These are phyloP conservation scores for Lytechinus variegatus DNA, from an alignment of 35 echinoderm and acorn worm species.

Conservation along the genomic window DNA sequence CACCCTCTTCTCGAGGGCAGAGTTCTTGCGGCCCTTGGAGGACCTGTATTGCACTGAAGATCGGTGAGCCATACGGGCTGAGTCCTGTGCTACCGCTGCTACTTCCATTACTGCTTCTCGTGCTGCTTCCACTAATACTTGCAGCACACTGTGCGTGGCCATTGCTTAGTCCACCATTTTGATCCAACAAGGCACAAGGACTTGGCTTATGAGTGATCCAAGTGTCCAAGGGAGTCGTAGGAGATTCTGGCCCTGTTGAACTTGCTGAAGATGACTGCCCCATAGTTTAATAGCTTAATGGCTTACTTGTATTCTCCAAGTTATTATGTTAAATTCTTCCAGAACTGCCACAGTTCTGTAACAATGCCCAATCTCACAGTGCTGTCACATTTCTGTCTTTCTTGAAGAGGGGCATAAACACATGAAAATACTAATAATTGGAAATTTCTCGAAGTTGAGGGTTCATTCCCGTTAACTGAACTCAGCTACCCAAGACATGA, in stretches of 20 bases:
- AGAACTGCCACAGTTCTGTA: neutral
- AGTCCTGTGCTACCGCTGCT: neutral
- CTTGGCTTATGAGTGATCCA: conserved; percentile 35
- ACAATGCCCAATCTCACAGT: neutral
- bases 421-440: neutral
- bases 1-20: conserved; percentile 65
- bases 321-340: neutral
- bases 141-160: neutral
- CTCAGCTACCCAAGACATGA: neutral
- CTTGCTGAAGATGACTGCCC: conserved; percentile 32
- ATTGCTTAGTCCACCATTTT: conserved; percentile 23
- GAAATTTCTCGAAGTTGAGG: neutral
- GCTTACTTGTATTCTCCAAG: neutral
- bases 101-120: neutral
- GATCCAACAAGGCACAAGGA: neutral
- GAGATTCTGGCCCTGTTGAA: conserved; percentile 15
- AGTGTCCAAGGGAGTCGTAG: neutral
- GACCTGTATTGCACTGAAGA: conserved; percentile 54
- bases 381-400: neutral
- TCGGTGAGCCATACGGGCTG: conserved; percentile 13
- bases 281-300: neutral
- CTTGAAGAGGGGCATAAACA: neutral
- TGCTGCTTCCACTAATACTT: conserved; percentile 24
- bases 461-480: neutral
- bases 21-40: conserved; percentile 43